phyloP scores from a whole-genome alignment of 2,888 invertebrate genomes.

The Bhutanitis thaidina region DNA sequence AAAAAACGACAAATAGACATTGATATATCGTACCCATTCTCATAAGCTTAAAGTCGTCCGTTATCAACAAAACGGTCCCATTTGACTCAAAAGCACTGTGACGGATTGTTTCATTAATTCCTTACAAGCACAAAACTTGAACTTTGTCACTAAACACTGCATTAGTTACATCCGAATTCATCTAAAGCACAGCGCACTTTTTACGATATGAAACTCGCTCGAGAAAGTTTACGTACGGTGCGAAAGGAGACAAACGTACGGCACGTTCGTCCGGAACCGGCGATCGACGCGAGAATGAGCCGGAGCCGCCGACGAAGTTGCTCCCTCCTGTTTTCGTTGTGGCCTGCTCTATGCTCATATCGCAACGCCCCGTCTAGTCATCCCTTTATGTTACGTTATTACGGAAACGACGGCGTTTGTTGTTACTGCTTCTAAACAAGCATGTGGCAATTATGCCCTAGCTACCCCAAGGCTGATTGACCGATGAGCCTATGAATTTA shows the following conservation, averaged over 20 bases:
- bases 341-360: slow-evolving; percentile 35
- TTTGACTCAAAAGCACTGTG: slow-evolving; percentile 2
- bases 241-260: neutral
- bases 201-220: slow-evolving; percentile 32
- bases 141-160: slow-evolving; percentile 4
- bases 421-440: slow-evolving; percentile 11
- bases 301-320: slow-evolving; percentile 26
- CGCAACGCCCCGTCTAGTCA: slow-evolving; percentile 20
- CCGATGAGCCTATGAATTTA: neutral
- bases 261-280: slow-evolving; percentile 12
- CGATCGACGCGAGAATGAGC: slow-evolving; percentile 20
- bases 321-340: slow-evolving; percentile 28
- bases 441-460: slow-evolving; percentile 1
- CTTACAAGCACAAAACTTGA: slow-evolving; percentile 2
- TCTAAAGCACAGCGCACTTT: slow-evolving; percentile 21
- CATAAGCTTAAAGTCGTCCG: slow-evolving; percentile 9
- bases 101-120: neutral
- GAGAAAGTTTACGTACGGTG: slow-evolving; percentile 39
- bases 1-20: neutral
- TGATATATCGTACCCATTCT: slow-evolving; percentile 14
- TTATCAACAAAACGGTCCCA: slow-evolving; percentile 9
- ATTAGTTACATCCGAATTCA: slow-evolving; percentile 6
- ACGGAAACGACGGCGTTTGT: slow-evolving; percentile 16
- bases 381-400: slow-evolving; percentile 21
- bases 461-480: slow-evolving; percentile 2